A percentile compares a stretch with the other conserved stretches of the same genome.
phyloP scores from a whole-genome alignment of 1,140 invertebrate genomes.

The Ridgeia piscesae region DNA sequence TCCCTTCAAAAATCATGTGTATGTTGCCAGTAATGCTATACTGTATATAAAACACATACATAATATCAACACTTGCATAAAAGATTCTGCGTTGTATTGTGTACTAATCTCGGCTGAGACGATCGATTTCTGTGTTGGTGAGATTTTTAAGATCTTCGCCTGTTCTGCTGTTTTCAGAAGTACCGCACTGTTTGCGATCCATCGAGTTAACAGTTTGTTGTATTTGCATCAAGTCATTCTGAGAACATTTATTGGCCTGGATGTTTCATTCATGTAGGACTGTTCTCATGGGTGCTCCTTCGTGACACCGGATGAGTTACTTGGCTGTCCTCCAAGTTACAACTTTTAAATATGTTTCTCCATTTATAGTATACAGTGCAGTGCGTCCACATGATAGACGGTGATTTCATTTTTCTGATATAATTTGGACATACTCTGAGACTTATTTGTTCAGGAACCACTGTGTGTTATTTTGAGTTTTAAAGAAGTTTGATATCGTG shows the following conservation, averaged over 20 bases:
- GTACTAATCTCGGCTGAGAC: background rate
- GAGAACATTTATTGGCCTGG: background rate
- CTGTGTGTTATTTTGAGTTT: background rate
- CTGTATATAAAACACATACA: background rate
- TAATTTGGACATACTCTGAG: too few species aligned
- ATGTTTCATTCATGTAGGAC: too few species aligned
- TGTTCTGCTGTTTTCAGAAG: background rate
- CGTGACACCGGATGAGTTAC: background rate
- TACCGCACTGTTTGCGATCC: background rate
- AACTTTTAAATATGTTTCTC: background rate
- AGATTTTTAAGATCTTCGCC: background rate
- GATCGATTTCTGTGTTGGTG: too few species aligned
- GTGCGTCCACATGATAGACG: background rate
- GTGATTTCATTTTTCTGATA: background rate
- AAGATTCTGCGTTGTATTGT: background rate
- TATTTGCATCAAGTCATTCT: background rate
- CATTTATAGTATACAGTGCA: background rate
- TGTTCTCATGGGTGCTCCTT: too few species aligned
- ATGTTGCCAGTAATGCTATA: background rate
- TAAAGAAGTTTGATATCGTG: background rate
- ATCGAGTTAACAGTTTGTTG: background rate
- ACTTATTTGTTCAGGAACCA: background rate
- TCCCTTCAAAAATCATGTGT: background rate
- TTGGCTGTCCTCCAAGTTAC: background rate
- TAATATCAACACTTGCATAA: background rate